These are phyloP conservation scores for Silurus asotus DNA, from an alignment of 2,113 vertebrate genomes.

Conservation along the genomic window DNA sequence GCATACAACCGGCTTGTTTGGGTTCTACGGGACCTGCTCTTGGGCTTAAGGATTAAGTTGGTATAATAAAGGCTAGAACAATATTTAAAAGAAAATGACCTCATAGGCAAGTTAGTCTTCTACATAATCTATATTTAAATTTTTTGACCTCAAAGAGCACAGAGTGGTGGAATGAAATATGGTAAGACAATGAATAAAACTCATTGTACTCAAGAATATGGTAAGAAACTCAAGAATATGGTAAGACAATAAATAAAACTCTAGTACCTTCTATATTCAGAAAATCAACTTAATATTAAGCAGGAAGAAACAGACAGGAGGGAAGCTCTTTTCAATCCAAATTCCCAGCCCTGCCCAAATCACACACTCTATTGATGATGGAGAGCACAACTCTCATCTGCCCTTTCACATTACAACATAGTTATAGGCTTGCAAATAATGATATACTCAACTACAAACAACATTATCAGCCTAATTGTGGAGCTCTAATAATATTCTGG, in stretches of 20 bases:
- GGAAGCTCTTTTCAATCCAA: not conserved
- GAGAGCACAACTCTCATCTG: not conserved
- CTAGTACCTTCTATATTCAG: not conserved
- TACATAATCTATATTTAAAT: not conserved
- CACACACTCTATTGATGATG: not conserved
- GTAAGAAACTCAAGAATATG: no score
- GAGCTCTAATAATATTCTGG: not conserved
- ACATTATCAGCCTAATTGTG: not conserved
- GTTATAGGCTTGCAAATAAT: not conserved
- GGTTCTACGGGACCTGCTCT: not conserved
- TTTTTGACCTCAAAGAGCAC: not conserved
- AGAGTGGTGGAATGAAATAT: not conserved
- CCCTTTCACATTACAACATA: not conserved
- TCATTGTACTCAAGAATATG: no score
- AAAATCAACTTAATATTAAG: not conserved
- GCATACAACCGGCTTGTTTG: conserved; percentile 25
- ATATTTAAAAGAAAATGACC: not conserved
- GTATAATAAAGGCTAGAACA: not conserved
- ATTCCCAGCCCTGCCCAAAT: not conserved
- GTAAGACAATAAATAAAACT: not conserved
- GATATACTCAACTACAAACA: not conserved
- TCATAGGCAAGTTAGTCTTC: not conserved
- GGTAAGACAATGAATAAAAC: not conserved
- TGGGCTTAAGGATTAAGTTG: not conserved
- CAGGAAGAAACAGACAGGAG: not conserved